These are phyloP conservation scores for Motacilla tschutschensis DNA, from an alignment of 2,113 vertebrate genomes.

Conservation along the genomic window DNA sequence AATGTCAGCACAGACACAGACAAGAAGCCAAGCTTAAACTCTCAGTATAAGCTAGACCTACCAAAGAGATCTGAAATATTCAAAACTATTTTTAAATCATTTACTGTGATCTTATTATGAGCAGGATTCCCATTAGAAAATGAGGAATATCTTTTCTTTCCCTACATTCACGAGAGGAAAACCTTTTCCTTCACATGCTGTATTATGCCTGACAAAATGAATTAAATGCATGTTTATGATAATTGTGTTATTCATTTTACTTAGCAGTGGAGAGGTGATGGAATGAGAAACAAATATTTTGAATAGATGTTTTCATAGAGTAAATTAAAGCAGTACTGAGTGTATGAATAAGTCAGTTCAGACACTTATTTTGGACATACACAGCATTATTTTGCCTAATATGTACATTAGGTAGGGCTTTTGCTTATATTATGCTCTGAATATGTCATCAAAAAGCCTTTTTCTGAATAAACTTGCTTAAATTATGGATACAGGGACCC, in stretches of 20 bases:
- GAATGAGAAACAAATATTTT: constrained; percentile 50
- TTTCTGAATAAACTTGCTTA: constrained; percentile 11
- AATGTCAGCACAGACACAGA: neutral
- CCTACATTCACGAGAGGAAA: neutral
- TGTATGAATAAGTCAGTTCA: constrained; percentile 18
- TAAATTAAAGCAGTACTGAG: neutral
- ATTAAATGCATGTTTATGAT: constrained; percentile 31
- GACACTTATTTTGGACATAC: neutral
- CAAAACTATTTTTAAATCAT: neutral
- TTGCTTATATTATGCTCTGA: neutral
- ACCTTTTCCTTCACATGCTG: neutral
- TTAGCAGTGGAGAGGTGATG: constrained; percentile 22
- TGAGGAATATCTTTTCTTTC: neutral
- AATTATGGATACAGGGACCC: neutral
- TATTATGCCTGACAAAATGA: constrained; percentile 9
- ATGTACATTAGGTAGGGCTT: neutral
- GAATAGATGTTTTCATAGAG: neutral
- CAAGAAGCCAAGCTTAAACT: neutral
- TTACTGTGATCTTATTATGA: neutral
- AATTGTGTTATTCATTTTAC: constrained; percentile 24
- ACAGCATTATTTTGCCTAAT: constrained; percentile 8
- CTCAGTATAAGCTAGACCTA: neutral
- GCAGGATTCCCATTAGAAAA: neutral
- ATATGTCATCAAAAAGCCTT: neutral
- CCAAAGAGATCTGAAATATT: neutral